These are phyloP conservation scores for Carcinoscorpius rotundicauda DNA, from an alignment of 1,140 invertebrate genomes.

Conservation along the genomic window DNA sequence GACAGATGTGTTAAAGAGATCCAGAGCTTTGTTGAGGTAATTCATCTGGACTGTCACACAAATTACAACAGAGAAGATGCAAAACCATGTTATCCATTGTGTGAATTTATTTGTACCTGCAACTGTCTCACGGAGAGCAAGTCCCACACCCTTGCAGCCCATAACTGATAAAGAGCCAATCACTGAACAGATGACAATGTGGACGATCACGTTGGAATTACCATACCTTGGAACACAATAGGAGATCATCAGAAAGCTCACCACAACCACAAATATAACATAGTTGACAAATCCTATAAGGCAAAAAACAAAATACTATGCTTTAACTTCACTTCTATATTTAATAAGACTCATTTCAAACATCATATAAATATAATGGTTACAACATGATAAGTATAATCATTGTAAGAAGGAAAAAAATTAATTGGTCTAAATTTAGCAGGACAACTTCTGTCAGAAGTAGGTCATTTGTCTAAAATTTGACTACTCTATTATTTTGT, in stretches of 20 bases:
- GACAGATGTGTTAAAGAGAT: slow-evolving; percentile 86
- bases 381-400: no score
- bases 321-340: no score
- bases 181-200: slow-evolving; percentile 76
- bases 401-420: no score
- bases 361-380: no score
- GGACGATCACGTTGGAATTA: slow-evolving; percentile 66
- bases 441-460: no score
- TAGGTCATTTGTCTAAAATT: no score
- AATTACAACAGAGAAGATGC: slow-evolving; percentile 56
- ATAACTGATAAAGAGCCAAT: slow-evolving; percentile 90
- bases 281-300: slow-evolving; percentile 58
- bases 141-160: slow-evolving; percentile 82
- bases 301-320: no score
- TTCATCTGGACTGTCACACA: slow-evolving; percentile 75
- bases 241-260: slow-evolving; percentile 49
- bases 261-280: slow-evolving; percentile 50
- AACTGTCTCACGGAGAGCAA: slow-evolving; percentile 68
- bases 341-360: no score
- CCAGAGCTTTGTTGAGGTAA: slow-evolving; percentile 77
- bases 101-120: slow-evolving; percentile 39
- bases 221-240: slow-evolving; percentile 59
- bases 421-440: no score
- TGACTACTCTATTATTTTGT: no score
- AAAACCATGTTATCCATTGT: slow-evolving; percentile 58